phyloP scores from a whole-genome alignment of 1,140 invertebrate species.

The Zaprionus tsacasi region DNA sequence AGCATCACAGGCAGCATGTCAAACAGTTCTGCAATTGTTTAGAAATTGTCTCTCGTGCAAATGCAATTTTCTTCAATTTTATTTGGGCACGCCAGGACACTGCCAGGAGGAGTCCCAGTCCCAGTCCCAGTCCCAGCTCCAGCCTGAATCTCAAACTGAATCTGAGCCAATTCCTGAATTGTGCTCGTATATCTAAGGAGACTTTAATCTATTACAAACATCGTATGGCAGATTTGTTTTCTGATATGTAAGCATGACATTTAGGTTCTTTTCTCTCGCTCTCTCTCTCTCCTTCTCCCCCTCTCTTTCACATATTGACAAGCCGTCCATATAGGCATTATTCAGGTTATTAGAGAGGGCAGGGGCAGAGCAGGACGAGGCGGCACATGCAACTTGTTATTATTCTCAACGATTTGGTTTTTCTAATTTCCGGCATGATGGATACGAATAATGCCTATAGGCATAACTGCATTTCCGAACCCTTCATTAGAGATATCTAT shows the following conservation, averaged over 20 bases:
- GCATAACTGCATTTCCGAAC: constrained; percentile 22
- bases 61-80: constrained; percentile 83
- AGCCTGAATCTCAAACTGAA: not conserved
- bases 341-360: constrained; percentile 23
- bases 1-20: constrained; percentile 77
- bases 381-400: constrained; percentile 11
- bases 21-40: constrained; percentile 83
- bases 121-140: not conserved
- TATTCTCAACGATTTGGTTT: constrained; percentile 35
- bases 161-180: constrained; percentile 17
- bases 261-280: constrained; percentile 69
- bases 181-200: constrained; percentile 44
- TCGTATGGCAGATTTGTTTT: constrained; percentile 75
- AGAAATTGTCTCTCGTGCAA: constrained; percentile 83
- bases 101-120: constrained; percentile 14
- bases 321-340: constrained; percentile 26
- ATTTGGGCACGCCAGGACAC: constrained; percentile 66
- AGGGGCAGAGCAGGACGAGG: constrained; percentile 17
- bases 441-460: constrained; percentile 34
- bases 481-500: not conserved
- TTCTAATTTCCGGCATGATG: constrained; percentile 65
- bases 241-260: constrained; percentile 73
- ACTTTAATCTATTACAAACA: constrained; percentile 78
- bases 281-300: no score
- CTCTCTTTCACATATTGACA: no score